Evolutionary conservation across 2,888 invertebrate genomes (phyloP), one percentile per base, ranked within the genome.

Genomic region (Nomada fabriciana): DNA sequence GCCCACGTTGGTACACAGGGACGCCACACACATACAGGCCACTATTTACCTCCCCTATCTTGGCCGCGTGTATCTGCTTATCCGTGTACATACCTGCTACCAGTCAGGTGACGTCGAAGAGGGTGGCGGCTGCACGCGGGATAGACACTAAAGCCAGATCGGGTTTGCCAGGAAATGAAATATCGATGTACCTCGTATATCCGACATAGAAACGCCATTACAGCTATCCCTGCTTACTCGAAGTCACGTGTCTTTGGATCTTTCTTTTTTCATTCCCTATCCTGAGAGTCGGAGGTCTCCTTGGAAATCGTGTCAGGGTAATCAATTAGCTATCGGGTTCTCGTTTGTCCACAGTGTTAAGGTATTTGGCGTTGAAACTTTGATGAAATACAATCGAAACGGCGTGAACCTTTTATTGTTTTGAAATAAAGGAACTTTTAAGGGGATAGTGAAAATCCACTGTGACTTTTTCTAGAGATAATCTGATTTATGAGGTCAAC

Each of bases 121-220:
- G 55, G 71, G 50, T 69, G 81, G 72, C 20, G 60, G n/a, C 9
- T 15, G 74, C 69, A 70, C n/a, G 63, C 50, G 29, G 76, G 67
- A 81, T 15, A 69, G 82, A 71, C 64, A 72, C 69, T 60, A 83
- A 67, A 82, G 73, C 60, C 61, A 64, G 69, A 75, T 73, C 71
- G 42, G 29, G 69, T 25, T 70, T 75, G 77, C 57, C 76, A 82
- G 77, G 79, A 86, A 90, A 89, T 90, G 89, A 89, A 89, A 87
- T 87, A 89, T 89, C 89, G 88, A 88, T 89, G 89, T 89, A 81
- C 82, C 83, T 70, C 67, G 76, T 80, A 76, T 79, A 79, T 89
- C 82, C 85, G 87, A 89, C 89, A 87, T 71, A 85, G 89, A 89
- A 90, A 90, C 80, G 86, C 87, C 86, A 90, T 90, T 89, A 89